Evolutionary conservation across 2,797 vertebrate species (phyloP), one percentile per base, ranked within the genome.

Genomic region (Coranthus polyacanthus): DNA sequence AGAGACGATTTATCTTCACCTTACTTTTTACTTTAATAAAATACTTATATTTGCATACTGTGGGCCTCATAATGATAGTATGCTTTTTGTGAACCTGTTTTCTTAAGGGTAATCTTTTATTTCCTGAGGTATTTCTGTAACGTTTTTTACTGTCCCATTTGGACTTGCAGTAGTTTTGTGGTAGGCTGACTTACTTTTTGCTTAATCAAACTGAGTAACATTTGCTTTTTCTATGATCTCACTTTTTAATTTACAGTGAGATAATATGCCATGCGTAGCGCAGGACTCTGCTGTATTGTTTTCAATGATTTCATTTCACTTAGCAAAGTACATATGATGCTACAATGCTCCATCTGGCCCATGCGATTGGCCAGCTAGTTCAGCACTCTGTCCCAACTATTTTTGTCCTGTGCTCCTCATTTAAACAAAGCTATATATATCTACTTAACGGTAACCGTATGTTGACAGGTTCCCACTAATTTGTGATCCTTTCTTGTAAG

Each of bases 101-200:
- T 29, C 21, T 26, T 53, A 7, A 45, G 39, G n/a, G 2, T 38
- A 16, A 44, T 67, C 42, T 60, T 53, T 26, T n/a, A 18, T 58
- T 46, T n/a, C 21, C 20, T 44, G 3, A 59, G 10, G 3, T 46
- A 8, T 68, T 41, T 22, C 20, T 34, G 11, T 17, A 37, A 56
- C 38, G 15, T 50, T 67, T 12, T 53, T n/a, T 36, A 17, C 26
- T 36, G 8, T 29, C 36, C 29, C 5, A 20, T 17, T 67, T 49
- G 47, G 61, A 73, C 72, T 69, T 50, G 6, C 2, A 46, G 41
- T 53, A 11, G 21, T 36, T 76, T 55, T 50, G 39, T 24, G n/a
- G n/a, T n/a, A n/a, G n/a, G n/a, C n/a, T n/a, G 20, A 41, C 37
- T 56, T 20, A 65, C 15, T 52, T 29, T 43, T 8, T 44, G 26